These are phyloP conservation scores for Watsonalla binaria DNA, from an alignment of 2,888 invertebrate species.

Conservation along the genomic window DNA sequence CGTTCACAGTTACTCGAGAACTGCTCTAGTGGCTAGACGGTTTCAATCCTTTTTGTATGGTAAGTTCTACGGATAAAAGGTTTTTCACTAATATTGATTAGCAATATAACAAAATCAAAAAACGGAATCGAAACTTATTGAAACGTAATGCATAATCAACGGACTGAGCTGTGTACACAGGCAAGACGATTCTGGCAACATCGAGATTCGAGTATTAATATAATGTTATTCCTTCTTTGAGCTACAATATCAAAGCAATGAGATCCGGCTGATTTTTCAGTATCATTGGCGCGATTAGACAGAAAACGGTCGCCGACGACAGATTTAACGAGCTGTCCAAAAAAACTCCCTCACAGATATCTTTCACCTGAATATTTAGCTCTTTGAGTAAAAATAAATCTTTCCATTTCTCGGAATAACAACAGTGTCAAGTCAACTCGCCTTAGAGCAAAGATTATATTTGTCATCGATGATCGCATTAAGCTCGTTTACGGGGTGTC, in stretches of 20 bases:
- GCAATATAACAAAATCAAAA: no score
- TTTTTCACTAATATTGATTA: no score
- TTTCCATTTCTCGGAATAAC: slow-evolving; percentile 72
- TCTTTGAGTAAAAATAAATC: slow-evolving; percentile 76
- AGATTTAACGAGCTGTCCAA: slow-evolving; percentile 67
- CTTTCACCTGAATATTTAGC: slow-evolving; percentile 77
- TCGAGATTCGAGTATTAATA: slow-evolving; percentile 33
- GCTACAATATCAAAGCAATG: slow-evolving; percentile 61
- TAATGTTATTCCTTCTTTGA: slow-evolving; percentile 67
- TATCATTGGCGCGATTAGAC: slow-evolving; percentile 76
- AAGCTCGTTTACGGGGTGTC: slow-evolving; percentile 65
- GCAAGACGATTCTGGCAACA: neutral
- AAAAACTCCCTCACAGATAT: slow-evolving; percentile 69
- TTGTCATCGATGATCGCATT: slow-evolving; percentile 71
- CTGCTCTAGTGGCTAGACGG: no score
- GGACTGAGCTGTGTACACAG: neutral
- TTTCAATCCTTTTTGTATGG: no score
- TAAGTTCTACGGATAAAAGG: no score
- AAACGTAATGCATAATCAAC: no score
- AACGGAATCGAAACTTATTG: no score
- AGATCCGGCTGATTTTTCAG: slow-evolving; percentile 65
- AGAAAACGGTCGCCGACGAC: slow-evolving; percentile 54
- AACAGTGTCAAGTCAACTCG: slow-evolving; percentile 71
- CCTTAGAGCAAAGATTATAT: slow-evolving; percentile 75
- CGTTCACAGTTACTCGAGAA: neutral